Evolutionary conservation across 2,113 vertebrate species (phyloP), one percentile per base, ranked within the genome.

Genomic region (Numida meleagris): DNA sequence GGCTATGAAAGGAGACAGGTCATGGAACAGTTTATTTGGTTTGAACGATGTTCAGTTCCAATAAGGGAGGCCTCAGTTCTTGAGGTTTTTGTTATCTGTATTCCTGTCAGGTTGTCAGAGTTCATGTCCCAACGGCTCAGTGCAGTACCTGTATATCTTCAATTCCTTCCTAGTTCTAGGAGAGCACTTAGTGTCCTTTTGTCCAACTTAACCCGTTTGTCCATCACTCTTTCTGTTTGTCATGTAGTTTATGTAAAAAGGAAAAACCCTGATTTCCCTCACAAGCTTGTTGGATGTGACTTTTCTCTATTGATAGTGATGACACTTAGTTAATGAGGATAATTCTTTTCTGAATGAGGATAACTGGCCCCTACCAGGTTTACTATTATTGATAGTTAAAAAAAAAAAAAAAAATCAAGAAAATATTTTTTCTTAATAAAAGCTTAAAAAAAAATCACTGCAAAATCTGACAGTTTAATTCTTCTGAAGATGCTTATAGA

Each of bases 401-500:
- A 86, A 94, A 90, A 90, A 73, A 75, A 57, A 86, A 94, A 90
- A 90, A 73, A 58, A 58, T 43, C 15, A 76, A 88, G 40, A 78
- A 16, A 63, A 84, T 3, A 34, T 12, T 25, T 65, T 86, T 88
- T 71, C 68, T 31, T 45, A 14, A 24, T 38, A 43, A 62, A 77
- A 67, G 12, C 25, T 14, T 84, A 51, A 48, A 7, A 70, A 63
- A 76, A 68, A 68, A 59, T 62, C 43, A 3, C 45, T 46, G 10
- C 18, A 71, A n/a, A 65, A 36, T 21, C 45, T 88, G 76, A 16
- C 80, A 63, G 13, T 33, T 67, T 71, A 74, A 59, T 74, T 85
- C 48, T 88, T 89, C n/a, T 6, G 72, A 85, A 95, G 71, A 85
- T 59, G 72, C 68, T 94, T 95, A 93, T 90, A 57, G 29, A 27